These are phyloP conservation scores for Meles meles DNA, from an alignment of 2,113 vertebrate species.

Conservation along the genomic window DNA sequence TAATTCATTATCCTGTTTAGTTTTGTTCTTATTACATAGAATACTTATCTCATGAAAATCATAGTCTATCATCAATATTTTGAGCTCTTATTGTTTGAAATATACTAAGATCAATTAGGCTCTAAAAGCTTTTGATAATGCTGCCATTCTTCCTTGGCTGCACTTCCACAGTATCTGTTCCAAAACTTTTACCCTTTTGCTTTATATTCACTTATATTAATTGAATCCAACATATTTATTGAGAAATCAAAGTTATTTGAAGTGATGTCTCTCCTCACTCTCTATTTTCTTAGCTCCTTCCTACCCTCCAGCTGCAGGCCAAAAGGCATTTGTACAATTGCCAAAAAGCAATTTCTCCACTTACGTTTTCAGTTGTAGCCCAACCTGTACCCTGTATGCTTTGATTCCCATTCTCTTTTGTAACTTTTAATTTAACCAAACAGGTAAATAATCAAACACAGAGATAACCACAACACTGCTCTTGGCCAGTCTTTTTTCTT, in stretches of 20 bases:
- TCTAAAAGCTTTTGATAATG: neutral
- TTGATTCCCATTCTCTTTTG: neutral
- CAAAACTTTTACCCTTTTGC: neutral
- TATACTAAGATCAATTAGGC: neutral
- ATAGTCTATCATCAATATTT: neutral
- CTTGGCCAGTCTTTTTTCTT: neutral
- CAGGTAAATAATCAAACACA: neutral
- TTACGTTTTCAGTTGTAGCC: neutral
- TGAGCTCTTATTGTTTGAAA: neutral
- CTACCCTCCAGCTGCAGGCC: neutral
- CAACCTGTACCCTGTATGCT: neutral
- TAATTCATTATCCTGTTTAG: neutral
- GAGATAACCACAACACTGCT: neutral
- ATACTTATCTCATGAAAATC: neutral
- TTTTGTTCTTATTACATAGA: neutral
- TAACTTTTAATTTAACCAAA: neutral
- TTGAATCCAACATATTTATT: neutral
- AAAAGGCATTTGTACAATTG: neutral
- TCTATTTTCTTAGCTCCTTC: neutral
- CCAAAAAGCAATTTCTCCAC: neutral
- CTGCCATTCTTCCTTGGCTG: neutral
- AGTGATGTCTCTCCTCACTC: neutral
- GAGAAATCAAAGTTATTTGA: neutral
- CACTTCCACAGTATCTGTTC: neutral
- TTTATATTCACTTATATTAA: neutral